Conservation (phyloP, 2,113 vertebrate genomes). For the Motacilla alba region DNA sequence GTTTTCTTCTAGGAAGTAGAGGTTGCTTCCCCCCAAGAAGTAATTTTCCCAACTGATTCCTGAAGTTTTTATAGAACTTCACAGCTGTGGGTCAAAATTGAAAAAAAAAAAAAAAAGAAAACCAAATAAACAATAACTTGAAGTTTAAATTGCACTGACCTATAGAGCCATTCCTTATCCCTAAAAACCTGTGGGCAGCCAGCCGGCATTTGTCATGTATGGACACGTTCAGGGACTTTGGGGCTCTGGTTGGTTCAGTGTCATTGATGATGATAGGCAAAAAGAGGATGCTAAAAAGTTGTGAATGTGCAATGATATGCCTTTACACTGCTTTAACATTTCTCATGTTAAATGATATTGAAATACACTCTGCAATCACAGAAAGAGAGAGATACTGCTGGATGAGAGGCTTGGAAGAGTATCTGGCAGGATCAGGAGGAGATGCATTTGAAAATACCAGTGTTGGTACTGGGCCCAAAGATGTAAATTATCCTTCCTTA, state of each 20-base stretch:
- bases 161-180: not conserved
- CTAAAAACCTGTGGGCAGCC: not conserved
- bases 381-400: not conserved
- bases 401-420: not conserved
- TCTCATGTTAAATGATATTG: not conserved
- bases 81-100: not conserved
- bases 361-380: not conserved
- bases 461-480: not conserved
- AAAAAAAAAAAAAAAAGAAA: not conserved
- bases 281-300: not conserved
- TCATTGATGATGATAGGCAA: not conserved
- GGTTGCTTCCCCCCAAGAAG: fast-evolving
- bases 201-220: not conserved
- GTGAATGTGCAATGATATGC: not conserved
- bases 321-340: not conserved
- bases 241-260: not conserved
- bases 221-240: not conserved
- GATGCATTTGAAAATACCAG: not conserved
- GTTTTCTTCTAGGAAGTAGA: not conserved
- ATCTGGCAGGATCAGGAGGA: not conserved
- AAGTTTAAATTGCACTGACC: not conserved
- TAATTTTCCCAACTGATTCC: not conserved
- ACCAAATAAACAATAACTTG: not conserved
- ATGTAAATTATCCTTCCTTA: not conserved
- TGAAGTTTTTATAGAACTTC: not conserved